Percentiles rank a stretch among this genome's conserved stretches.
phyloP scores from a whole-genome alignment of 2,113 vertebrate species.

The Malurus alboscapulatus region DNA sequence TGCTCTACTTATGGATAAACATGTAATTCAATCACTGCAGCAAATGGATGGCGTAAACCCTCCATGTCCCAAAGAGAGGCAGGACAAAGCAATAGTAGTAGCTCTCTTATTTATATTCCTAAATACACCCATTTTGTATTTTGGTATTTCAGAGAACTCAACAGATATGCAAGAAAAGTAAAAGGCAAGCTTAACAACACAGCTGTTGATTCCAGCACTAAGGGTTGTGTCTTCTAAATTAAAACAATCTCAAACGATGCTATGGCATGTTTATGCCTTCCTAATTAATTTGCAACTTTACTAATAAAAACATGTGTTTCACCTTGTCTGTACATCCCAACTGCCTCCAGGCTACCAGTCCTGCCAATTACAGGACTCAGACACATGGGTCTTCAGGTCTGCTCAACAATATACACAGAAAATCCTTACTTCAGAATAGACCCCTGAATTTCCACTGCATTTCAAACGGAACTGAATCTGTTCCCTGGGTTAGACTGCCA shows the following conservation, averaged over 20 bases:
- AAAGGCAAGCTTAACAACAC: background rate
- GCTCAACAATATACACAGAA: background rate
- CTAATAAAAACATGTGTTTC: background rate
- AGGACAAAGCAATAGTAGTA: constrained; percentile 17
- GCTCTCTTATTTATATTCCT: background rate
- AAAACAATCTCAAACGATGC: background rate
- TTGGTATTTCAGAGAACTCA: background rate
- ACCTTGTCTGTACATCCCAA: background rate
- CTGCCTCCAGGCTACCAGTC: background rate
- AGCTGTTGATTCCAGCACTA: background rate
- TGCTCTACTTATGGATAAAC: constrained; percentile 67
- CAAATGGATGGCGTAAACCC: constrained; percentile 64
- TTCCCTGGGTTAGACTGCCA: background rate
- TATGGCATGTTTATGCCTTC: background rate
- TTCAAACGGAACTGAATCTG: background rate
- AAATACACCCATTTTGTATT: background rate
- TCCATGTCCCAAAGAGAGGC: constrained; percentile 7
- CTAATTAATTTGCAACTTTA: background rate
- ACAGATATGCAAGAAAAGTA: background rate
- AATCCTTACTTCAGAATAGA: background rate
- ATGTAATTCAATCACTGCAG: constrained; percentile 76
- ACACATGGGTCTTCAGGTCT: background rate
- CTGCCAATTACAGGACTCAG: background rate
- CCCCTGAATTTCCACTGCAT: background rate
- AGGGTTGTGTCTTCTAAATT: background rate